phyloP scores from a whole-genome alignment of 2,797 vertebrate species.

The Tolypeutes matacus region DNA sequence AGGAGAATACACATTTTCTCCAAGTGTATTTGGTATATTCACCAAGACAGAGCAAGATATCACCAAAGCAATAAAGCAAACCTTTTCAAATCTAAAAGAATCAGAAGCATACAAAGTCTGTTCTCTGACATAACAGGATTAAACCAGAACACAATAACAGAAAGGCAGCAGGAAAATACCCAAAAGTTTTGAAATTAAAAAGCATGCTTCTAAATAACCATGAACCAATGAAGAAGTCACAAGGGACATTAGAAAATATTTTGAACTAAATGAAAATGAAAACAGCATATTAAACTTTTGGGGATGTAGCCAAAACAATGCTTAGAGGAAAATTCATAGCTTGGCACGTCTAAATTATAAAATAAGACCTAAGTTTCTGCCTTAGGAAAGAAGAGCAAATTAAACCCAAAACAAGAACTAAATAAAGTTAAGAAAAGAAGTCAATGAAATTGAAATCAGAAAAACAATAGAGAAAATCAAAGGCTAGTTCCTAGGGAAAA shows the following conservation, averaged over 20 bases:
- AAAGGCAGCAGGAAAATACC: background rate
- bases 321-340: background rate
- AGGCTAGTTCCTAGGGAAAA: background rate
- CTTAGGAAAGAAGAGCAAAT: background rate
- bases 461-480: background rate
- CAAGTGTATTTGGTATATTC: background rate
- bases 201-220: background rate
- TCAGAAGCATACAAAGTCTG: background rate
- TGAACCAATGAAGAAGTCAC: background rate
- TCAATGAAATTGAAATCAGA: background rate
- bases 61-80: slow-evolving; percentile 12
- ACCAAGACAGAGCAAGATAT: background rate
- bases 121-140: background rate
- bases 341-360: background rate
- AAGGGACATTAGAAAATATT: slow-evolving; percentile 30
- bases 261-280: slow-evolving; percentile 1
- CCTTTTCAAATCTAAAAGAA: background rate
- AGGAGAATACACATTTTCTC: background rate
- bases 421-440: background rate
- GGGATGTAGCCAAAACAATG: background rate
- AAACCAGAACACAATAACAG: background rate
- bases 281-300: background rate
- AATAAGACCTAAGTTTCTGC: background rate
- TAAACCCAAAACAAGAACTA: slow-evolving; percentile 13
- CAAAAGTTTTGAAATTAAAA: slow-evolving; percentile 22